Conservation (phyloP, 2,113 vertebrate species). For the Pantherophis guttatus region DNA sequence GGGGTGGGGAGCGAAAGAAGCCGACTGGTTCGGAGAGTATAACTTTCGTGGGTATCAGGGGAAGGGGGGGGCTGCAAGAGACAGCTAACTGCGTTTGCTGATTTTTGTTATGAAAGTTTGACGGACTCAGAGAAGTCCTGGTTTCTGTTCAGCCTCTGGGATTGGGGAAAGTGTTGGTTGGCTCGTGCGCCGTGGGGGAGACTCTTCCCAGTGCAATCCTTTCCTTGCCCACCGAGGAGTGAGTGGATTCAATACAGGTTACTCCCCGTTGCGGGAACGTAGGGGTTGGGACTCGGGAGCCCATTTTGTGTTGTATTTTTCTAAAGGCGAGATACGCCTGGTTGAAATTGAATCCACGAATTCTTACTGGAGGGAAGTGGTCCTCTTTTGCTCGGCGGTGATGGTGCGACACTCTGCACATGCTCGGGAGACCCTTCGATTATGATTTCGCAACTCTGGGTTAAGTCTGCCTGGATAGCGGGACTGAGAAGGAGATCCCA, state of each 20-base stretch:
- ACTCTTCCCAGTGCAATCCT: neutral
- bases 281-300: neutral
- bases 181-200: neutral
- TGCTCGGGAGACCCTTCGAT: neutral
- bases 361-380: neutral
- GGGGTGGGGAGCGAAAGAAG: conserved; percentile 22
- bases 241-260: neutral
- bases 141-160: neutral
- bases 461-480: neutral
- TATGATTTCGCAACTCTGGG: neutral
- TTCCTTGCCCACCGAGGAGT: neutral
- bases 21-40: neutral
- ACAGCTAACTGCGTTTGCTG: neutral
- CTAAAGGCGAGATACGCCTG: neutral
- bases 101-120: neutral
- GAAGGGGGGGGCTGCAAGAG: neutral
- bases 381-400: neutral
- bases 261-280: neutral
- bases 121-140: neutral
- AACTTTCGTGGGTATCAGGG: conserved; percentile 47
- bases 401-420: neutral
- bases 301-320: no score
- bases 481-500: no score
- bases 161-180: no score
- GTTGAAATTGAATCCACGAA: neutral